Evolutionary conservation across 2,888 invertebrate genomes (phyloP).

Genomic region (Nemoura dubitans): DNA sequence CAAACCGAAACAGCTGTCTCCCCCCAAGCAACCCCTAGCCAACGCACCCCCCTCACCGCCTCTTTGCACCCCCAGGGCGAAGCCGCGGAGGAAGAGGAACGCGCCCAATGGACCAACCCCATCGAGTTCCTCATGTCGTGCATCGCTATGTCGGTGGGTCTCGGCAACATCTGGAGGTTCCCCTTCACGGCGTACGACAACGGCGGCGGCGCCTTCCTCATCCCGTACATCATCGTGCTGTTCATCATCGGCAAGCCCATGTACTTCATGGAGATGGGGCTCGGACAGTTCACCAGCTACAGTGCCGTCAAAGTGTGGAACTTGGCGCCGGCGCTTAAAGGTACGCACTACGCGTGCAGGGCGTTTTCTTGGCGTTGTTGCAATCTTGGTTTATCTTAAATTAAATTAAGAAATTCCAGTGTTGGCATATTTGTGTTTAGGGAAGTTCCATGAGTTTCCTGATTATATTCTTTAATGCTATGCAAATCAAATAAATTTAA

Average conservation of each 20-base stretch:
- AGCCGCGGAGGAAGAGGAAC: conserved; percentile 28
- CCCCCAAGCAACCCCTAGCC: neutral
- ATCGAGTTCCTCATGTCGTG: conserved; percentile 75
- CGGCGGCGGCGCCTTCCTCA: conserved; percentile 74
- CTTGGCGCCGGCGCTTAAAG: conserved; percentile 79
- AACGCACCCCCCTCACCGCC: neutral
- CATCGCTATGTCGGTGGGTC: conserved; percentile 74
- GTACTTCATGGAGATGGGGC: conserved; percentile 83
- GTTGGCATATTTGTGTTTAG: too few species aligned
- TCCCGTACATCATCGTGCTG: conserved; percentile 72
- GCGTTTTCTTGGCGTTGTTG: too few species aligned
- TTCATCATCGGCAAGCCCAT: conserved; percentile 78
- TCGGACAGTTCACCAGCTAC: conserved; percentile 85
- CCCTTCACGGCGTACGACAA: conserved; percentile 73
- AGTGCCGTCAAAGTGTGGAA: conserved; percentile 80
- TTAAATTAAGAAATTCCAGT: too few species aligned
- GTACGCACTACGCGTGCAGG: too few species aligned
- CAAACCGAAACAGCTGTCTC: neutral
- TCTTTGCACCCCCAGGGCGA: neutral
- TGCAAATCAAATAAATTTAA: too few species aligned
- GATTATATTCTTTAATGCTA: too few species aligned
- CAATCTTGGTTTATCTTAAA: too few species aligned
- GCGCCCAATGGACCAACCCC: conserved; percentile 66
- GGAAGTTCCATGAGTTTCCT: too few species aligned
- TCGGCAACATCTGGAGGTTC: conserved; percentile 76